phyloP scores from a whole-genome alignment of 2,888 invertebrate species.

The Cerastis leucographa region DNA sequence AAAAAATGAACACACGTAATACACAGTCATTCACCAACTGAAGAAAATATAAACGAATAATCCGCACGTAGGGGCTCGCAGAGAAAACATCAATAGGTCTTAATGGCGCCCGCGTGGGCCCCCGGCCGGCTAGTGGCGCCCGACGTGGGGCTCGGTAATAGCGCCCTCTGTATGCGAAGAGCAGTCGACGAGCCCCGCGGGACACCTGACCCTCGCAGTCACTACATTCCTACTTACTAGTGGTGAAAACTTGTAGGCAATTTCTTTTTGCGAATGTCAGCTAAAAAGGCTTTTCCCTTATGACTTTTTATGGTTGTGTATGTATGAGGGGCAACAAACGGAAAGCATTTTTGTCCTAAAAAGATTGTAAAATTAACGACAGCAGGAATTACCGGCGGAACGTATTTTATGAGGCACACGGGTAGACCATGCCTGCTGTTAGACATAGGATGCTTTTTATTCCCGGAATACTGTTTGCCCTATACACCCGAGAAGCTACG shows the following conservation, averaged over 20 bases:
- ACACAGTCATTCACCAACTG: slow-evolving; percentile 45
- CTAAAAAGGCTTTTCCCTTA: slow-evolving; percentile 6
- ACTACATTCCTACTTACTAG: slow-evolving; percentile 37
- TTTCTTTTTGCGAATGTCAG: slow-evolving; percentile 35
- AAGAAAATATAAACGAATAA: slow-evolving; percentile 48
- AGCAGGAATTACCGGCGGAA: not conserved
- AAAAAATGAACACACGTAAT: slow-evolving; percentile 41
- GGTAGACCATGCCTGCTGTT: not conserved
- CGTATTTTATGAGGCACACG: not conserved
- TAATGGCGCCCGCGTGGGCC: slow-evolving; percentile 69
- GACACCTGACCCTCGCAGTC: slow-evolving; percentile 55
- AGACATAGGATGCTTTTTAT: not conserved
- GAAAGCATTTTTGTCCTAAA: not conserved
- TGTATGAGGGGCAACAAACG: not conserved
- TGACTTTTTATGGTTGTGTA: slow-evolving; percentile 1
- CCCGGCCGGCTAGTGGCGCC: slow-evolving; percentile 47
- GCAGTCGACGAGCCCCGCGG: slow-evolving; percentile 48
- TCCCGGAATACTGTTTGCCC: not conserved
- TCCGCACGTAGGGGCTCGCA: slow-evolving; percentile 37
- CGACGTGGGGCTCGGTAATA: slow-evolving; percentile 54
- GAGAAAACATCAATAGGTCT: slow-evolving; percentile 51
- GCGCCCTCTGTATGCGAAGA: slow-evolving; percentile 48
- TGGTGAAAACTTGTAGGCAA: slow-evolving; percentile 34
- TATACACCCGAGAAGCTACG: not conserved
- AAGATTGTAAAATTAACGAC: not conserved